Percentiles rank a stretch among this genome's conserved stretches.
These are phyloP conservation scores for Brotula barbata DNA, from an alignment of 2,797 vertebrate genomes.

Conservation along the genomic window DNA sequence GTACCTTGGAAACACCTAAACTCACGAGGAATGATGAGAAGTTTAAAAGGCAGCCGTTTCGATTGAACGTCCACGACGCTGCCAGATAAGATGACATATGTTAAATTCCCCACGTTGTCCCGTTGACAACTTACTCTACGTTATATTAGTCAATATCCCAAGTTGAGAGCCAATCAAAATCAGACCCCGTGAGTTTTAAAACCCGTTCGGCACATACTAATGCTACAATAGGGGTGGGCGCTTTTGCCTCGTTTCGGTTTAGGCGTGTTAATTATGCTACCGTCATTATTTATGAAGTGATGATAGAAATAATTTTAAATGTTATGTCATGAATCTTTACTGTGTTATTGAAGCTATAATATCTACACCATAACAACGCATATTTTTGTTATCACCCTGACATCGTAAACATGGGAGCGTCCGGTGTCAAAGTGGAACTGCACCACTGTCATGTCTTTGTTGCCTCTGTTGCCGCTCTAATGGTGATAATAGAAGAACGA, in stretches of 20 bases:
- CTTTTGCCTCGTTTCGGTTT: neutral
- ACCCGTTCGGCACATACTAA: constrained; percentile 58
- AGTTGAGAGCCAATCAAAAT: constrained; percentile 59
- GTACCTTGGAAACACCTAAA: no score
- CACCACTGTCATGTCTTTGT: constrained; percentile 78
- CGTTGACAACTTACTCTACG: no score
- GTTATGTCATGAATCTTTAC: accelerated
- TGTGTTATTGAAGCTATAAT: accelerated
- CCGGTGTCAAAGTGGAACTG: constrained; percentile 76
- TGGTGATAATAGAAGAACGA: constrained; percentile 31
- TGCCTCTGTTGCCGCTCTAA: constrained; percentile 42
- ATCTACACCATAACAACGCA: accelerated
- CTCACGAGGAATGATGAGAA: no score
- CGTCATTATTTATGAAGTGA: neutral
- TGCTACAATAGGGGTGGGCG: neutral
- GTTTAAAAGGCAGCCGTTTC: no score
- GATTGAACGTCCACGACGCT: no score
- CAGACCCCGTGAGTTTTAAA: constrained; percentile 61
- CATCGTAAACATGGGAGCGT: constrained; percentile 29
- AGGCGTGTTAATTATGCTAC: accelerated
- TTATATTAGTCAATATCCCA: no score
- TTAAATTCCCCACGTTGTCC: no score
- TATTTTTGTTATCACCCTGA: neutral
- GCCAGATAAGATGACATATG: no score
- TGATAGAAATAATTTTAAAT: no score